Evolutionary conservation across 2,888 invertebrate genomes (phyloP), one percentile per base, ranked within the genome.

Genomic region (Gastrophysa polygoni): DNA sequence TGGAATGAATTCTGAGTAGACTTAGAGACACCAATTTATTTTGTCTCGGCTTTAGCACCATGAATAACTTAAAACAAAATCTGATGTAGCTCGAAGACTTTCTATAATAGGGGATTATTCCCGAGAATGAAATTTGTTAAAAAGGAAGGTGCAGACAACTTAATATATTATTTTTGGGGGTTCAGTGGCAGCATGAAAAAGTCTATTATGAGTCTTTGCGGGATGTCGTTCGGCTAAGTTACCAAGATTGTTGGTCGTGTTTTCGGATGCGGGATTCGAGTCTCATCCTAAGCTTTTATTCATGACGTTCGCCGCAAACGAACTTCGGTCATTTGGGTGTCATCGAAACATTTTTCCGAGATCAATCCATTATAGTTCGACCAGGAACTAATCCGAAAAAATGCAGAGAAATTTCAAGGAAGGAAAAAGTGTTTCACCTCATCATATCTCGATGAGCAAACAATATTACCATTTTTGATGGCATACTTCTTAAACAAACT

Each of bases 131-230:
- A 62, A 58, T 62, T 62, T 55, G 62, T 62, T 57, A 58, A 63
- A 59, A 65, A 62, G 59, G 64, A 44, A 59, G 63, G 58, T 63
- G 65, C 43, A 32, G 63, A 65, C 60, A 61, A 68, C 59, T 66
- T 56, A 66, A 64, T 66, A 66, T 62, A 64, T 64, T 66, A 63
- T 58, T 66, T n/a, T 57, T 52, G 58, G 49, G 63, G 62, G 32
- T 56, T 51, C 47, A 63, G 54, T 54, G 43, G 54, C 43, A 43
- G 16, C 5, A 16, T 24, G n/a, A 21, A 46, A 21, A n/a, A 10
- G n/a, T 46, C 21, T 46, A 21, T 21, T 46, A 18, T 20, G 18
- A 20, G 18, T 46, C 18, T 46, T 21, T 18, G 20, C 20, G 17
- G 44, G 17, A 18, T 18, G 7, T 18, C 8, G 8, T 44, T 44